These are phyloP conservation scores for Mesorhabditis belari DNA, from an alignment of 2,888 invertebrate species.

Conservation along the genomic window DNA sequence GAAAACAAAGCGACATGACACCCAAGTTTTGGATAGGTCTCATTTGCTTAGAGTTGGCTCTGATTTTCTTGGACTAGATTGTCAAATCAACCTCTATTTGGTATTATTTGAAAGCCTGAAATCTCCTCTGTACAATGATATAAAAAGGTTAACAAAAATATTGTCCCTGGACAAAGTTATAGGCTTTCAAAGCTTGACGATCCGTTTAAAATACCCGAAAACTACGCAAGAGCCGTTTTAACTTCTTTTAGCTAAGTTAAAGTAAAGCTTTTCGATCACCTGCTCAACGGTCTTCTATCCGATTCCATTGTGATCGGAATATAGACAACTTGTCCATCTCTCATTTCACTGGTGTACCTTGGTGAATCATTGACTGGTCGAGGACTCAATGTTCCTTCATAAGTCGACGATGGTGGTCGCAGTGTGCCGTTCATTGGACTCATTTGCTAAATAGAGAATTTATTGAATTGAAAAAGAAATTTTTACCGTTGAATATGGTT, in stretches of 20 bases:
- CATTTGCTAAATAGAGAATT: not conserved
- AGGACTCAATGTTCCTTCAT: not conserved
- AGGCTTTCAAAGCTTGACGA: too few species aligned
- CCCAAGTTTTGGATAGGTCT: too few species aligned
- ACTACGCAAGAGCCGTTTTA: too few species aligned
- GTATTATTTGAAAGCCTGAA: too few species aligned
- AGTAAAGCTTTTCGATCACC: not conserved
- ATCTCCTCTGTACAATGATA: too few species aligned
- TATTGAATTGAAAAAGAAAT: not conserved
- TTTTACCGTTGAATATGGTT: slow-evolving; percentile 9
- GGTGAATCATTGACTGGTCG: not conserved
- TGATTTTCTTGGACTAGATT: too few species aligned
- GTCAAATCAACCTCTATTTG: too few species aligned
- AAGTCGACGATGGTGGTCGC: not conserved
- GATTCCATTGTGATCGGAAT: slow-evolving; percentile 40
- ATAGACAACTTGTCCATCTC: slow-evolving; percentile 41
- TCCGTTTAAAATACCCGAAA: too few species aligned
- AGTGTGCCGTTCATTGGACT: slow-evolving; percentile 2
- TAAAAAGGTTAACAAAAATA: too few species aligned
- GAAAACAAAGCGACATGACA: too few species aligned
- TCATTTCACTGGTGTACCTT: slow-evolving; percentile 10
- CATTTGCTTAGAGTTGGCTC: too few species aligned
- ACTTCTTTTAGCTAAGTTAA: not conserved
- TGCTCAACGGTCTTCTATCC: slow-evolving; percentile 8
- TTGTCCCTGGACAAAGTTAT: too few species aligned